Evolutionary conservation across 2,113 vertebrate genomes (phyloP), one percentile per base, ranked within the genome.

Genomic region (Engystomops pustulosus): DNA sequence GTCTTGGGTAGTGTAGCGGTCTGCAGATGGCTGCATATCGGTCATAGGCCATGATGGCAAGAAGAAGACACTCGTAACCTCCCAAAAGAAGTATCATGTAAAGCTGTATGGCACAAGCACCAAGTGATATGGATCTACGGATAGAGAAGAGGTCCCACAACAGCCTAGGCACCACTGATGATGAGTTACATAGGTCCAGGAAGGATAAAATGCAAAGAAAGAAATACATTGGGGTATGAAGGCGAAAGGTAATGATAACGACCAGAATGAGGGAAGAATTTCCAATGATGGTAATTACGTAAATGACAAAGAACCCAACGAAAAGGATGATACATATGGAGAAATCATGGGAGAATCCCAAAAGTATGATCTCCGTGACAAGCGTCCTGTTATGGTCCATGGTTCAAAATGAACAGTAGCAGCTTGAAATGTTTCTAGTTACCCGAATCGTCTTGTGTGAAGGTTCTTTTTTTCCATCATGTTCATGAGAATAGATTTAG

Each of bases 261-360:
- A 53, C 44, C 12, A 60, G 27, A 3, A 74, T 75, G 3, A 83
- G 58, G 10, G 36, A 20, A 38, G 2, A 4, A 55, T 83, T 83
- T 53, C 81, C 81, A 5, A 36, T 9, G 15, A 83, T 4, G 1
- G 58, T 74, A 17, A 75, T 45, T 1, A 75, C 6, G 17, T 74
- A 83, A n/a, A 81, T 70, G 2, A 81, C 1, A 0, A 70, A 41
- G 51, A 81, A 81, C 5, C 69, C 3, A 32, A 81, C 3, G 53
- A 81, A 81, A 20, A 81, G 44, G 1, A 53, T 7, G 0, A 14
- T 32, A 11, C 67, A 34, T 14, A 49, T 67, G 9, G 82, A 12
- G 0, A 62, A 53, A 0, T 85, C 83, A 3, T 9, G 65, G 1
- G 86, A 88, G 74, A 88, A 89, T 23, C 86, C 80, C 65, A 80